Evolutionary conservation across 2,113 vertebrate genomes (phyloP), one percentile per base, ranked within the genome.

Genomic region (Pterocles orientalis): DNA sequence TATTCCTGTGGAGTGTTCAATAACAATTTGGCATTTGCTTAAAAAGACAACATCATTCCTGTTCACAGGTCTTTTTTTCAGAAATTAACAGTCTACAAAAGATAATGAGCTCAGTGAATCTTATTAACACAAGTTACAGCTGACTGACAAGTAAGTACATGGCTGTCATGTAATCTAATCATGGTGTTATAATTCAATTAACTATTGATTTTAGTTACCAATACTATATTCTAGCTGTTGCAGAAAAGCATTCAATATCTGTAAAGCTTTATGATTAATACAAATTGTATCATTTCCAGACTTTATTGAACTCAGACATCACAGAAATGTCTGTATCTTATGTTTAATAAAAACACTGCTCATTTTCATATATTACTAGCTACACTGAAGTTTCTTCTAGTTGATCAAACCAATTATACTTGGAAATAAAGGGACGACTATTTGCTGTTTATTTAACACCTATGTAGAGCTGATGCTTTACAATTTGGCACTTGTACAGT

Each of bases 51-150:
- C 54, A 88, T 84, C 70, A 48, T 95, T 96, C 96, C 69, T 81
- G 50, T 90, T 90, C 84, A 92, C 39, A 94, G 68, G 77, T 90
- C 68, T 72, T 77, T 92, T 31, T 81, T 89, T 75, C 79, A 83
- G 84, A 92, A 95, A 90, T 96, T 94, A 97, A 75, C 68, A 91
- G 79, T 90, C 75, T 89, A 85, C 77, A 87, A 60, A 97, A 88
- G 77, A 94, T 97, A 97, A 97, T 95, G 66, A 96, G 90, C 60
- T 94, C 81, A 11, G 23, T 94, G 95, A 94, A 94, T 96, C 75
- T 95, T 97, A 95, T 96, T 97, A 97, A 77, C 51, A 89, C 62
- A 93, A 95, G 94, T 89, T 97, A 86, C 72, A 76, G 36, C 47
- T 94, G 88, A 96, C 82, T 95, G 92, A 96, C 86, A 96, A 96